phyloP scores from a whole-genome alignment of 2,113 vertebrate genomes.

The Abramis brama region DNA sequence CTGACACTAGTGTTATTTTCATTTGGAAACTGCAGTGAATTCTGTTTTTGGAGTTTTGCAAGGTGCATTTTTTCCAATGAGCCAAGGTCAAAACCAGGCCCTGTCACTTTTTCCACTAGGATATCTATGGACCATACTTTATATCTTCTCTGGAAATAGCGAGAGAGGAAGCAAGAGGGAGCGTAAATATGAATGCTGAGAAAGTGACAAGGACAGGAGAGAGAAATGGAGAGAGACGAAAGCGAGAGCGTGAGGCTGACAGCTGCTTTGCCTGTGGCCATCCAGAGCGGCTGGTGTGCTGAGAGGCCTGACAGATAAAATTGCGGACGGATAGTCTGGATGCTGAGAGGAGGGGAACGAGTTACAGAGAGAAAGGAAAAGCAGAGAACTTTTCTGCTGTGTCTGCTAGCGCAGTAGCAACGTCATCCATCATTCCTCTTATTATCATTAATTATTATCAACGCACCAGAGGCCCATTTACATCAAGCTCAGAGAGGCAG shows the following conservation, averaged over 20 bases:
- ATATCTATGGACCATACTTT: conserved; percentile 6
- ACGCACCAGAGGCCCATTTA: conserved; percentile 24
- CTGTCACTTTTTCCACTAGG: not conserved
- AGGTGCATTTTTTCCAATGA: not conserved
- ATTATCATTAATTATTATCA: conserved; percentile 40
- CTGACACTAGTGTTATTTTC: not conserved
- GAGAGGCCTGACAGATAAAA: conserved; percentile 42
- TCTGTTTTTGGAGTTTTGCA: not conserved
- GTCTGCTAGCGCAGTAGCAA: conserved; percentile 14
- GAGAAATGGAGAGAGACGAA: conserved; percentile 16
- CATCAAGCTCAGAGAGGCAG: conserved; percentile 19
- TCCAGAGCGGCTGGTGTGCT: conserved; percentile 45
- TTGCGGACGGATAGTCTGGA: conserved; percentile 23
- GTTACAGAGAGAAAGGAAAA: conserved; percentile 1
- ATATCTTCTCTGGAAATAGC: not conserved
- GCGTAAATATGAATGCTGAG: conserved; percentile 16
- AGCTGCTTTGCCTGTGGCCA: conserved; percentile 58
- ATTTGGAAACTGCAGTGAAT: not conserved
- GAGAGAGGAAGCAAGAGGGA: conserved; percentile 3
- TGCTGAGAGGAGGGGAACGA: conserved; percentile 12
- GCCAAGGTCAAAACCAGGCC: not conserved
- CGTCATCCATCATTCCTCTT: conserved; percentile 16
- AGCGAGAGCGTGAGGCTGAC: conserved; percentile 45
- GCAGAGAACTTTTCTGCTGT: conserved; percentile 37
- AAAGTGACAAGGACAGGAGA: conserved; percentile 24